Evolutionary conservation across 2,888 invertebrate species (phyloP).

Genomic region (Lamellibrachia columna): DNA sequence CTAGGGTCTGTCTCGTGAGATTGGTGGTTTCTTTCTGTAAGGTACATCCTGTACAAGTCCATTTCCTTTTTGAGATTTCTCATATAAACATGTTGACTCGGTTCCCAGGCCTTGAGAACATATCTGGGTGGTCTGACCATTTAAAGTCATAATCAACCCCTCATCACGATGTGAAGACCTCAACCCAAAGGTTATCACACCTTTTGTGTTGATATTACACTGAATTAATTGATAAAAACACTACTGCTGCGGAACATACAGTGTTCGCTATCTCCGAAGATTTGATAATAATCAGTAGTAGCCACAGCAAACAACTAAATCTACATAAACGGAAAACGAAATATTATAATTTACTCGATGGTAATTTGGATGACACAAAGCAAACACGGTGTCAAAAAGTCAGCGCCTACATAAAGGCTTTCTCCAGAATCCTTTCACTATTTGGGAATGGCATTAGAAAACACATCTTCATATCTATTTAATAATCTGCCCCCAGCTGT

Average conservation of each 20-base stretch:
- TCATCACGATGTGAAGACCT: neutral
- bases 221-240: slow-evolving; percentile 10
- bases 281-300: neutral
- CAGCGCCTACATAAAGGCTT: neutral
- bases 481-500: neutral
- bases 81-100: neutral
- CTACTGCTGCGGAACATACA: neutral
- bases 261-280: neutral
- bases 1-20: no score
- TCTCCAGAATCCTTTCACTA: neutral
- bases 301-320: neutral
- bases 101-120: neutral
- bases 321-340: neutral
- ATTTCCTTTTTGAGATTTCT: no score
- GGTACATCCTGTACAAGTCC: no score
- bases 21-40: no score
- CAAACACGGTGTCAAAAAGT: neutral
- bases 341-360: neutral
- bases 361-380: neutral
- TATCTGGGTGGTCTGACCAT: neutral
- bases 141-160: neutral
- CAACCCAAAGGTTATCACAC: neutral
- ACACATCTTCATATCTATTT: neutral
- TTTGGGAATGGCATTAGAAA: neutral
- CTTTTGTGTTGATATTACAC: neutral